Conservation (phyloP, 1,140 invertebrate species). For the Heliconius congener region DNA sequence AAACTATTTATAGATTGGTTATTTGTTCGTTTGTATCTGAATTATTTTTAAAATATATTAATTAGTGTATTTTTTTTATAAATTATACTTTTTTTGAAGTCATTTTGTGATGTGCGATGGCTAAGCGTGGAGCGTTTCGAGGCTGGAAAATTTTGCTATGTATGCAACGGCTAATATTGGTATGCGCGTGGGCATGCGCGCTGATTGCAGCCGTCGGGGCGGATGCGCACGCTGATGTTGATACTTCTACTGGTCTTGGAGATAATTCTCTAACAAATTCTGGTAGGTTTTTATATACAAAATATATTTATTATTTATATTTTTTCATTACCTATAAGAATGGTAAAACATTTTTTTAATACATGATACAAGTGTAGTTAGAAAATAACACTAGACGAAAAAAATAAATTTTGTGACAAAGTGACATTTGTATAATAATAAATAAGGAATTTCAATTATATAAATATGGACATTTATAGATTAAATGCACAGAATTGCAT, state of each 20-base stretch:
- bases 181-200: conserved; percentile 75
- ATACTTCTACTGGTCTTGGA: conserved; percentile 71
- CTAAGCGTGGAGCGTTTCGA: conserved; percentile 49
- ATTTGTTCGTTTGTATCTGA: conserved; percentile 15
- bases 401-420: no score
- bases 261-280: conserved; percentile 76
- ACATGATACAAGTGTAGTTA: no score
- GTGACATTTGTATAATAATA: no score
- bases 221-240: conserved; percentile 66
- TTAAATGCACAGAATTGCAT: no score
- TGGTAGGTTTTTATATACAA: conserved; percentile 49
- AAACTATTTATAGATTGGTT: neutral
- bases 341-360: no score
- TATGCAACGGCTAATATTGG: conserved; percentile 45
- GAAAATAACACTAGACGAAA: no score
- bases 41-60: conserved; percentile 19
- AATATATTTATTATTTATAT: neutral
- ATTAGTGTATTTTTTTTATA: conserved; percentile 22
- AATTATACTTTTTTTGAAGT: neutral
- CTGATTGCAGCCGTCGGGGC: conserved; percentile 54
- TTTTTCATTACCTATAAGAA: neutral
- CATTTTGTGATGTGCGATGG: conserved; percentile 76
- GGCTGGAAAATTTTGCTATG: conserved; percentile 45
- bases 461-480: no score
- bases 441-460: no score